Evolutionary conservation across 2,797 vertebrate species (phyloP).

Genomic region (Lacerta bilineata): DNA sequence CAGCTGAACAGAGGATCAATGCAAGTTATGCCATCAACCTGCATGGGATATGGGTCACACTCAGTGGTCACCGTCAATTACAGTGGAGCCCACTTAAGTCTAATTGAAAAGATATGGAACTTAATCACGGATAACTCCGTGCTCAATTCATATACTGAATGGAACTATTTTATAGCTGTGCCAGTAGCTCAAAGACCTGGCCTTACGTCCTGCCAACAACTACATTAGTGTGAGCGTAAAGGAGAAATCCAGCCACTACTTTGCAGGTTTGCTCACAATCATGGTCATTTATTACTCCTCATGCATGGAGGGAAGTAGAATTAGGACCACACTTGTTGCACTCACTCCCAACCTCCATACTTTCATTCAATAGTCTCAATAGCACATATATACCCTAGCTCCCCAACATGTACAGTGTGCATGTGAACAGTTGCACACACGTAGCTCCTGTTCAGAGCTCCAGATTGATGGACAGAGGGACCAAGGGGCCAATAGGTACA

Average conservation of each 20-base stretch:
- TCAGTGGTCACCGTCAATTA: neutral
- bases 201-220: neutral
- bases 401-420: too few species aligned
- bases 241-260: neutral
- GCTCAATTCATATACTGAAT: neutral
- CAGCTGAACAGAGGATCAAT: neutral
- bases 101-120: neutral
- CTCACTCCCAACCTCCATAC: too few species aligned
- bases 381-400: too few species aligned
- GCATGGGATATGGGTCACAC: neutral
- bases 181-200: neutral
- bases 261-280: fast-evolving
- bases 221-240: neutral
- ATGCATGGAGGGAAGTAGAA: neutral
- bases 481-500: too few species aligned
- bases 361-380: neutral
- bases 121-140: neutral
- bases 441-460: too few species aligned
- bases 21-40: neutral
- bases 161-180: neutral
- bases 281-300: neutral
- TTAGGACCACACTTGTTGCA: too few species aligned
- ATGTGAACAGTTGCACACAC: too few species aligned
- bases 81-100: neutral
- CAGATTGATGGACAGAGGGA: too few species aligned